Evolutionary conservation across 2,888 invertebrate species (phyloP), one percentile per base, ranked within the genome.

Genomic region (Melipona bicolor): DNA sequence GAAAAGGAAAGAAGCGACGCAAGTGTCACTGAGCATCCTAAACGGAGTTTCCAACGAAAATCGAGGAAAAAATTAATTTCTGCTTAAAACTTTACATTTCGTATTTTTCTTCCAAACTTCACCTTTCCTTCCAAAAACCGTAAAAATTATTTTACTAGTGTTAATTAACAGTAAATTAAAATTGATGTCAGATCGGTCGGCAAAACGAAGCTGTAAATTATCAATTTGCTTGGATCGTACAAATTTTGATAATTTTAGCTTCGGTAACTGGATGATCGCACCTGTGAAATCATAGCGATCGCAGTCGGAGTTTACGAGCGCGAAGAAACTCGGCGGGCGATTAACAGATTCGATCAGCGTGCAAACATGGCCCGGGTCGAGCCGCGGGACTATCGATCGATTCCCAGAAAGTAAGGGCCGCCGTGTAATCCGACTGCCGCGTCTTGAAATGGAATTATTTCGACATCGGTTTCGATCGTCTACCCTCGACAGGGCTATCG

Each of bases 381-480:
- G 83, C 70, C 81, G 79, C 64, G 84, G 80, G 81, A 81, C 87
- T 90, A 91, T 91, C 90, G 91, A 91, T 91, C 88, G 88, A 85
- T 91, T 91, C 91, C 88, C 76, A 87, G 90, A 90, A 91, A 82
- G 77, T 82, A 82, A 82, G 83, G 85, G 84, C 83, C 77, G 86
- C 72, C 87, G 81, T 88, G 87, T 89, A 92, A 92, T 92, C 89
- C 90, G 82, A 76, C 89, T 81, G 81, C 79, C 86, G n/a, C n/a
- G 80, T 88, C 85, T 87, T 87, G 88, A 89, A 92, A 92, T 91
- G 87, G 90, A 92, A 90, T 92, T 92, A 92, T 90, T 91, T 89
- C 88, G 88, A 89, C 86, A 88, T 89, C 87, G 89, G 87, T 88
- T 90, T 90, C 88, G 88, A 91, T 90, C 90, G 89, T 77, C 83